Conservation (phyloP, 2,888 invertebrate species). For the Isoperla grammatica region DNA sequence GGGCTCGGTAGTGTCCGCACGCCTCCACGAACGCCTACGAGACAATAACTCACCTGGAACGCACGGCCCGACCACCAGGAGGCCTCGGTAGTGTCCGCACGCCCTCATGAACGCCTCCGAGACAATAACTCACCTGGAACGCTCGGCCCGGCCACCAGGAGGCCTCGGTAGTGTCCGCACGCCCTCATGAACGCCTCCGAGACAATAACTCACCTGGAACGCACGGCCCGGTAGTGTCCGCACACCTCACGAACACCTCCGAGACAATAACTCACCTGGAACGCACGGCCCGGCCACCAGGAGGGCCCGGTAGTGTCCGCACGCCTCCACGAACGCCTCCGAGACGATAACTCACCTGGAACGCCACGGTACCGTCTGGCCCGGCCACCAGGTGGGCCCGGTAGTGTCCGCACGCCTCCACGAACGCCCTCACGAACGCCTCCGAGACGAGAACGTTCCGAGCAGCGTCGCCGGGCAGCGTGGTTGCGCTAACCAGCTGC, state of each 20-base stretch:
- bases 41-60: too few relatives aligned
- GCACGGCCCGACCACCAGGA: too few relatives aligned
- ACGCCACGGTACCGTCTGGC: slow-evolving; percentile 43
- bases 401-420: slow-evolving; percentile 69
- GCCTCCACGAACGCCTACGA: slow-evolving; percentile 74
- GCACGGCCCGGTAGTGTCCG: too few relatives aligned
- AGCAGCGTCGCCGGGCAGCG: slow-evolving; percentile 48
- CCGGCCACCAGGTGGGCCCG: slow-evolving; percentile 51
- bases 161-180: background rate
- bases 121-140: slow-evolving; percentile 61
- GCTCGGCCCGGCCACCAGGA: too few relatives aligned
- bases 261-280: too few relatives aligned
- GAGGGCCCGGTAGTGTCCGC: background rate
- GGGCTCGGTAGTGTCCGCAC: slow-evolving; percentile 62
- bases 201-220: background rate
- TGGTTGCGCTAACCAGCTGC: slow-evolving; percentile 42
- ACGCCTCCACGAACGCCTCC: too few relatives aligned
- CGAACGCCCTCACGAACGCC: slow-evolving; percentile 71
- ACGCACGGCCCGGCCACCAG: too few relatives aligned
- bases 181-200: background rate
- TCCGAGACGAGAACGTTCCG: slow-evolving; percentile 72
- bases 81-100: too few relatives aligned
- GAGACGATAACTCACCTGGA: slow-evolving; percentile 40
- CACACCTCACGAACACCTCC: too few relatives aligned
- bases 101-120: slow-evolving; percentile 73